These are phyloP conservation scores for Paradisaea rubra DNA, from an alignment of 2,113 vertebrate species.

Conservation along the genomic window DNA sequence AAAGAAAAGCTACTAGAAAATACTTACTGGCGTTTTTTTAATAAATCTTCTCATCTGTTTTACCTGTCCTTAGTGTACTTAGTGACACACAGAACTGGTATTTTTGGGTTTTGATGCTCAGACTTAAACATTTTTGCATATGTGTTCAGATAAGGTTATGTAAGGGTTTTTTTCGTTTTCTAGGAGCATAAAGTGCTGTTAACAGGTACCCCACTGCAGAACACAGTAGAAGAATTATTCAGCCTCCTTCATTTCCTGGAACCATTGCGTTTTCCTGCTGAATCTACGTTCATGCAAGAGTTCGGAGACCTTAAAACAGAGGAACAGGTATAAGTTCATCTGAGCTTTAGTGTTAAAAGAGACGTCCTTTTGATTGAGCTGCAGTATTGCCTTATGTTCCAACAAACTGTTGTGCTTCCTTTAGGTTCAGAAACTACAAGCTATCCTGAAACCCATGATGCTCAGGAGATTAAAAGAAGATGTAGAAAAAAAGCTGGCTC, in stretches of 20 bases:
- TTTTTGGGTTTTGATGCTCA: background rate
- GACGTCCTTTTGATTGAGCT: background rate
- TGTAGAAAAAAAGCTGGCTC: slow-evolving; percentile 96
- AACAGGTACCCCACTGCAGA: slow-evolving; percentile 96
- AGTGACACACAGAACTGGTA: background rate
- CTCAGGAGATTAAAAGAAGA: slow-evolving; percentile 94
- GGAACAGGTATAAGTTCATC: slow-evolving; percentile 79
- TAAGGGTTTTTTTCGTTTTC: background rate
- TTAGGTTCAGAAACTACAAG: slow-evolving; percentile 96
- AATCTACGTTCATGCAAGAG: slow-evolving; percentile 96
- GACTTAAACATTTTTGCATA: background rate
- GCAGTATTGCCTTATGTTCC: background rate
- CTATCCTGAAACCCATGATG: slow-evolving; percentile 98
- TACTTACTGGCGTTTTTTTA: background rate
- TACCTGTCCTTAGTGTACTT: background rate
- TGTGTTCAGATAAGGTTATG: background rate
- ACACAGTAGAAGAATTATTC: slow-evolving; percentile 96
- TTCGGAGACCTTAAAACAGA: slow-evolving; percentile 98
- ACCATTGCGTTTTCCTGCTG: slow-evolving; percentile 89
- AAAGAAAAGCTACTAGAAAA: background rate
- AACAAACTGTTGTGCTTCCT: background rate
- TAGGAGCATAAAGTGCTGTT: slow-evolving; percentile 96
- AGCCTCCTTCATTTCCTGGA: slow-evolving; percentile 97
- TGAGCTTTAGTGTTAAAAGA: background rate
- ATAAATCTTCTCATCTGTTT: background rate